Conservation (phyloP, 2,113 vertebrate species). For the Ammodytes dubius region DNA sequence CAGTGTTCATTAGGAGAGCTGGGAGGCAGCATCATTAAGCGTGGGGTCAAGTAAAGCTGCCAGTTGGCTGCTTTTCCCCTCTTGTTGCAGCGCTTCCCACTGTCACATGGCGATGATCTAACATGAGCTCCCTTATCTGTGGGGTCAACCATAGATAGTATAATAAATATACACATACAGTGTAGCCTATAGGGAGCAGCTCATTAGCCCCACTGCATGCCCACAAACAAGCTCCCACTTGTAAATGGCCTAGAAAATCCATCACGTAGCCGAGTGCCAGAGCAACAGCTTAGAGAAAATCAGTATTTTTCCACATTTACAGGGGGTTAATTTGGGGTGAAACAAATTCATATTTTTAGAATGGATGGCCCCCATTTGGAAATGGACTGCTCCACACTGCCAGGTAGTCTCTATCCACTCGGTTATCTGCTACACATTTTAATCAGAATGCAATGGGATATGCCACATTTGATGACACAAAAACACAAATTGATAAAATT, state of each 20-base stretch:
- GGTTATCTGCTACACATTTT: not conserved
- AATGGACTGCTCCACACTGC: not conserved
- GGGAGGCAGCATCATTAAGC: conserved; percentile 66
- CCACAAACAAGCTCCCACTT: conserved; percentile 45
- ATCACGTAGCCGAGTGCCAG: conserved; percentile 10
- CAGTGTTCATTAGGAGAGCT: conserved; percentile 58
- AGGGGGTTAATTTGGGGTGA: not conserved
- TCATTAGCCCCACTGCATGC: conserved; percentile 53
- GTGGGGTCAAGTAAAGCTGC: conserved; percentile 58
- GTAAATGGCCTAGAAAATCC: conserved; percentile 23
- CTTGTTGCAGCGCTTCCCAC: conserved; percentile 29
- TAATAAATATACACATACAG: conserved; percentile 19
- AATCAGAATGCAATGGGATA: not conserved
- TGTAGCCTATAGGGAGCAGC: conserved; percentile 55
- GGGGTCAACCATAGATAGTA: not conserved
- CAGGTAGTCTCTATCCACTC: not conserved
- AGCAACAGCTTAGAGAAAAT: conserved; percentile 21
- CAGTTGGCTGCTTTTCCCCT: conserved; percentile 50
- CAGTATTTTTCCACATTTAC: conserved; percentile 29
- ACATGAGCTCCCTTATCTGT: conserved; percentile 44
- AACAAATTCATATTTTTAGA: conserved; percentile 40
- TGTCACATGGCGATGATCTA: conserved; percentile 47
- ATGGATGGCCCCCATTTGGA: conserved; percentile 12
- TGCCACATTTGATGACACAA: not conserved
- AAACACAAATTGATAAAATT: not conserved